Evolutionary conservation across 2,113 vertebrate species (phyloP).

Genomic region (Pleuronectes platessa): DNA sequence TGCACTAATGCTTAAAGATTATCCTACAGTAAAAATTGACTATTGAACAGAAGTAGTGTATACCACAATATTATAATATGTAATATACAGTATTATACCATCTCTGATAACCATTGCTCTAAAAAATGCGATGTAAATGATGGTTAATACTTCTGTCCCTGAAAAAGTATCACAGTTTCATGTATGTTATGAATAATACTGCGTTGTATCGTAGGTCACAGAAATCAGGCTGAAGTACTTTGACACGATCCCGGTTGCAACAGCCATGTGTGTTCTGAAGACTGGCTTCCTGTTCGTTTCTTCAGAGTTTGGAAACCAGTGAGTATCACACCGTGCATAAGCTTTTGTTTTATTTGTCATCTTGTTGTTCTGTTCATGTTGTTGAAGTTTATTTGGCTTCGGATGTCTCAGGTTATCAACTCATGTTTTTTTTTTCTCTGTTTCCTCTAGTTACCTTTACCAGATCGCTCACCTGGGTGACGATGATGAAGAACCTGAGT

Average conservation of each 20-base stretch:
- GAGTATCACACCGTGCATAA: constrained; percentile 73
- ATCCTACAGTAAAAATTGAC: no score
- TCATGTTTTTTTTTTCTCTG: neutral
- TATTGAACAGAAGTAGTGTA: no score
- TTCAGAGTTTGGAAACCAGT: constrained; percentile 99
- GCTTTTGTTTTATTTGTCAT: neutral
- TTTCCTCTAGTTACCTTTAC: constrained; percentile 90
- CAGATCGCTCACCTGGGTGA: constrained; percentile 98
- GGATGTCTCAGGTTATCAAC: no score
- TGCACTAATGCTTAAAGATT: no score
- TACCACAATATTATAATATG: no score
- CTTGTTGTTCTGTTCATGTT: neutral
- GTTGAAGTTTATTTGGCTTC: no score
- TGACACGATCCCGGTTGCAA: constrained; percentile 95
- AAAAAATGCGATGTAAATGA: neutral
- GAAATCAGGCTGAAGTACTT: constrained; percentile 99
- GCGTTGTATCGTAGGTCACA: constrained; percentile 86
- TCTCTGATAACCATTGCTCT: neutral
- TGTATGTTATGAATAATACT: neutral
- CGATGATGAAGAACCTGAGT: constrained; percentile 97
- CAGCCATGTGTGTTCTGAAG: constrained; percentile 98
- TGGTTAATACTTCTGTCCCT: no score
- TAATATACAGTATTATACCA: neutral
- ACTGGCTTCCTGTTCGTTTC: constrained; percentile 98
- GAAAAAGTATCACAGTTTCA: neutral